A percentile compares a stretch with the other conserved stretches of the same genome.
These are phyloP conservation scores for Todiramphus chloris DNA, from an alignment of 2,113 vertebrate species.

Conservation along the genomic window DNA sequence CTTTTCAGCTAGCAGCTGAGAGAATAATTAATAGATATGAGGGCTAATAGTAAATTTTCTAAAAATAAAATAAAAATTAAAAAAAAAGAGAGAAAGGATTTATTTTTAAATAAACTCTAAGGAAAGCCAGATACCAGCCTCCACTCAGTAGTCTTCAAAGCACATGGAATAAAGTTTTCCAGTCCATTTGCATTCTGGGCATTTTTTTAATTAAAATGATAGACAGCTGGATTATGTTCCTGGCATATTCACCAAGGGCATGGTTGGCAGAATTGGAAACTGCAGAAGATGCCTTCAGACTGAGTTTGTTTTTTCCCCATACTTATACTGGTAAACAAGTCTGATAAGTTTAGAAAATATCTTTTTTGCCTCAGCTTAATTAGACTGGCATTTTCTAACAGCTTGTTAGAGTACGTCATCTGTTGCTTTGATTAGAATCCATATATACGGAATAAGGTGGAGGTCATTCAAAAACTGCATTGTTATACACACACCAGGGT, in stretches of 20 bases:
- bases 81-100: too few species aligned
- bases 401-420: background rate
- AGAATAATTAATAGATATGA: background rate
- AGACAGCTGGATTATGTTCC: background rate
- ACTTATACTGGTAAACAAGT: background rate
- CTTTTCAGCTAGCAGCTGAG: background rate
- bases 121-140: background rate
- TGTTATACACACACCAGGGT: background rate
- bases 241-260: background rate
- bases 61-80: background rate
- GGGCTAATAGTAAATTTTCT: background rate
- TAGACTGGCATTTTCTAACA: conserved; percentile 5
- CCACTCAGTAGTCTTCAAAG: background rate
- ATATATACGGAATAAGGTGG: background rate
- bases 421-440: background rate
- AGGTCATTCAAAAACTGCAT: conserved; percentile 11
- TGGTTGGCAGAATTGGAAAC: background rate
- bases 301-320: background rate
- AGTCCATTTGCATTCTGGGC: background rate
- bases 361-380: background rate
- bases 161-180: background rate
- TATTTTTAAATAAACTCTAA: background rate
- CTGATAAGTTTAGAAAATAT: background rate
- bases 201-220: background rate
- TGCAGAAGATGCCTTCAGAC: background rate